These are phyloP conservation scores for Rhodinocichla rosea DNA, from an alignment of 2,113 vertebrate genomes.

Conservation along the genomic window DNA sequence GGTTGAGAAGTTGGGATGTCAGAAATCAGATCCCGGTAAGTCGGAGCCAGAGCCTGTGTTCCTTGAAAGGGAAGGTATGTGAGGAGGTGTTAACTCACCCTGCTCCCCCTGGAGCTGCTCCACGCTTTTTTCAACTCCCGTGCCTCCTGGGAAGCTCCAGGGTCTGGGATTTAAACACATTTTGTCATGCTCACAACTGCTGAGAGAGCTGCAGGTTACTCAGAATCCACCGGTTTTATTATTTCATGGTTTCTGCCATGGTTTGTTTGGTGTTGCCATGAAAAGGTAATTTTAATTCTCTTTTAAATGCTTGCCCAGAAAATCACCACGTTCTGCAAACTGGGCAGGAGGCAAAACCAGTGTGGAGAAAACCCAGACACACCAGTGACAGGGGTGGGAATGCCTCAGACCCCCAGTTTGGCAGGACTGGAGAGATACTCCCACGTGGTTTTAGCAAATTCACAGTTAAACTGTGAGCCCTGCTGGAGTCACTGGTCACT, in stretches of 20 bases:
- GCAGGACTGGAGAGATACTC: neutral
- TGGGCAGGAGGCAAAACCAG: neutral
- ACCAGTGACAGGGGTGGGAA: neutral
- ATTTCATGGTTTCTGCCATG: fast-evolving
- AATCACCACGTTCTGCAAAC: neutral
- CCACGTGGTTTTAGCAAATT: fast-evolving
- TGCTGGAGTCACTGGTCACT: neutral
- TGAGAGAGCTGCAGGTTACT: neutral
- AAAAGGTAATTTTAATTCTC: neutral
- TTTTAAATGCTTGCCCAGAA: neutral
- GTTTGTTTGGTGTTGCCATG: neutral
- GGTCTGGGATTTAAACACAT: neutral
- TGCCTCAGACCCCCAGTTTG: neutral
- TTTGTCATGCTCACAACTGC: neutral
- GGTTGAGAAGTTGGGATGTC: neutral
- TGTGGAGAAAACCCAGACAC: neutral
- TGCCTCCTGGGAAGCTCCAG: neutral
- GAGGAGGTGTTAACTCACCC: neutral
- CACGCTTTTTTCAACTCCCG: neutral
- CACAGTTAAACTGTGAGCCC: fast-evolving
- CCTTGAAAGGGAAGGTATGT: slow-evolving; percentile 47
- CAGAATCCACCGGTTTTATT: neutral
- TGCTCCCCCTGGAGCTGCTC: neutral
- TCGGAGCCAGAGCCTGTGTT: neutral
- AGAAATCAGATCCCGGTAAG: neutral